Conservation (phyloP, 2,888 invertebrate genomes). For the Pandemis heparana region DNA sequence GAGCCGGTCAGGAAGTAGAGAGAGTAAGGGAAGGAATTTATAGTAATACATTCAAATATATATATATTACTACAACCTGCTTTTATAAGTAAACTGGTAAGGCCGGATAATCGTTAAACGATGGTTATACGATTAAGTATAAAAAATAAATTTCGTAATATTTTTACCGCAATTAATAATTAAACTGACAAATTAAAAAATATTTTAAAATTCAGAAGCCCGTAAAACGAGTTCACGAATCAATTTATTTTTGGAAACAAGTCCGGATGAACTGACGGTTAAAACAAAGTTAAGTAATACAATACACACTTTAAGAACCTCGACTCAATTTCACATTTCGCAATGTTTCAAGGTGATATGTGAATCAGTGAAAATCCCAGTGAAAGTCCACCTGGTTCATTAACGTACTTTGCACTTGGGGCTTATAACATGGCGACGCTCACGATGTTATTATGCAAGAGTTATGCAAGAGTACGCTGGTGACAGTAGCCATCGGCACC, state of each 20-base stretch:
- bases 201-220: too few species aligned
- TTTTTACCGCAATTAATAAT: too few species aligned
- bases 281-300: not conserved
- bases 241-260: too few species aligned
- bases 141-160: too few species aligned
- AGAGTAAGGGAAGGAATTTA: not conserved
- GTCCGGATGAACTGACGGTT: not conserved
- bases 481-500: conserved; percentile 8
- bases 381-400: conserved; percentile 70
- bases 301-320: not conserved
- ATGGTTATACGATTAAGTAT: not conserved
- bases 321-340: not conserved
- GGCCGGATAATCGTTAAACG: not conserved
- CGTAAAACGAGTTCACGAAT: too few species aligned
- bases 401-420: conserved; percentile 71
- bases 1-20: conserved; percentile 24
- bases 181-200: too few species aligned
- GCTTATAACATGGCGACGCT: conserved; percentile 61
- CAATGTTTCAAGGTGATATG: conserved; percentile 36
- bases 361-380: conserved; percentile 59
- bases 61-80: not conserved
- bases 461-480: conserved; percentile 44
- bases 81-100: not conserved
- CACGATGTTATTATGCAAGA: conserved; percentile 57
- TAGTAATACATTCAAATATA: not conserved